phyloP scores from a whole-genome alignment of 2,797 vertebrate species.

The Neosilurus hyrtlii region DNA sequence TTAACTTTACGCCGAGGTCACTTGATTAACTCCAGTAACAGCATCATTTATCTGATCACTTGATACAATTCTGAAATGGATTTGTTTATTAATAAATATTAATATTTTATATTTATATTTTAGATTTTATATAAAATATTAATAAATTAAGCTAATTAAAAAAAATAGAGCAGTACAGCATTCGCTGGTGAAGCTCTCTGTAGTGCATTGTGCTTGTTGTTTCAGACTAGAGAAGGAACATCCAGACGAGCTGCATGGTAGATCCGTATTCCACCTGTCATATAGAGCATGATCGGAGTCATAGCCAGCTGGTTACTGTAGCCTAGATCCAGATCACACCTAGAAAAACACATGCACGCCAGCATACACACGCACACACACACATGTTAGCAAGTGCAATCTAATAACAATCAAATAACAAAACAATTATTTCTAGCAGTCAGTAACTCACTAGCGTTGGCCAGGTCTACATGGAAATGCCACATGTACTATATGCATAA shows the following conservation, averaged over 20 bases:
- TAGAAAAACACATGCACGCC: slow-evolving; percentile 61
- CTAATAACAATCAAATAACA: background rate
- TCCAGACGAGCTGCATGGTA: slow-evolving; percentile 69
- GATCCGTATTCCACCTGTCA: slow-evolving; percentile 81
- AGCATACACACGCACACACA: slow-evolving; percentile 23
- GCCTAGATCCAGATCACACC: slow-evolving; percentile 85
- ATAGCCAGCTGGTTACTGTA: slow-evolving; percentile 90
- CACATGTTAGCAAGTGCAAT: background rate
- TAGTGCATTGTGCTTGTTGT: slow-evolving; percentile 43
- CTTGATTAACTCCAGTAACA: background rate
- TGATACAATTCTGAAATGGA: slow-evolving; percentile 12
- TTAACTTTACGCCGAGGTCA: background rate
- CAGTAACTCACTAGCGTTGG: background rate
- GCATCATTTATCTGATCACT: background rate
- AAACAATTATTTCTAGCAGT: background rate
- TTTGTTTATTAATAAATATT: background rate
- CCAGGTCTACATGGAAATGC: background rate
- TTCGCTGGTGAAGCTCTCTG: slow-evolving; percentile 55
- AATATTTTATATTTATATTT: no score
- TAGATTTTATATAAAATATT: no score
- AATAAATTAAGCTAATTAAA: background rate
- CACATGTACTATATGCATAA: background rate
- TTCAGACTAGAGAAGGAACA: slow-evolving; percentile 62
- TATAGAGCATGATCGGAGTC: slow-evolving; percentile 82
- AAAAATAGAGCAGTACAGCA: slow-evolving; percentile 36